Evolutionary conservation across 92 coral and sea anemone species (phyloP).

Genomic region (Bergia puertoricense): DNA sequence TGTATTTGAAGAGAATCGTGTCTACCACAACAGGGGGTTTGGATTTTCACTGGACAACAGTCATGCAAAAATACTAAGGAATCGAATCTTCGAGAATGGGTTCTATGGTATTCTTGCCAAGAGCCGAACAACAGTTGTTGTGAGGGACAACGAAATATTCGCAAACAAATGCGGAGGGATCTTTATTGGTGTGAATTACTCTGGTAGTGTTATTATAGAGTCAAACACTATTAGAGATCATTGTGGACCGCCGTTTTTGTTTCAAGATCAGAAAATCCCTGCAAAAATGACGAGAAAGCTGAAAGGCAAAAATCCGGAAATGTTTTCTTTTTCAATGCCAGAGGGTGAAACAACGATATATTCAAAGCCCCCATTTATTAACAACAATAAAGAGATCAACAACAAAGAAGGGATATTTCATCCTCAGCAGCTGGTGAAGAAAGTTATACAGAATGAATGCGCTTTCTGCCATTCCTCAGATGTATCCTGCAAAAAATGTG

Average conservation of each 20-base stretch:
- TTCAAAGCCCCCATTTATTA: constrained; percentile 48
- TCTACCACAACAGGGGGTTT: constrained; percentile 68
- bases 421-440: constrained; percentile 48
- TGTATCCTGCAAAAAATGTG: constrained; percentile 40
- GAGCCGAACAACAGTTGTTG: too few relatives aligned
- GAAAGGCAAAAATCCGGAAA: rapidly evolving
- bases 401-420: constrained; percentile 55
- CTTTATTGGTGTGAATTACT: constrained; percentile 47
- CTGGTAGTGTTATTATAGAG: constrained; percentile 53
- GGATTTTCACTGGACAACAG: constrained; percentile 62
- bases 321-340: not conserved
- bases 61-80: constrained; percentile 5
- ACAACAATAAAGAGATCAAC: constrained; percentile 38
- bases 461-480: constrained; percentile 1
- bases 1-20: constrained; percentile 33
- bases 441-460: constrained; percentile 43
- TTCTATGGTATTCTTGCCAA: too few relatives aligned
- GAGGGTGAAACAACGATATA: constrained; percentile 17
- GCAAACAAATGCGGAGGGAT: too few relatives aligned
- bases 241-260: constrained; percentile 64
- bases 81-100: not conserved
- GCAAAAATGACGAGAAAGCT: too few relatives aligned
- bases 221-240: constrained; percentile 69
- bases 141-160: too few relatives aligned
- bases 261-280: not conserved